Base-by-base conservation (phyloP, 2,797 vertebrate species). In the Eulemur coronatus region DNA sequence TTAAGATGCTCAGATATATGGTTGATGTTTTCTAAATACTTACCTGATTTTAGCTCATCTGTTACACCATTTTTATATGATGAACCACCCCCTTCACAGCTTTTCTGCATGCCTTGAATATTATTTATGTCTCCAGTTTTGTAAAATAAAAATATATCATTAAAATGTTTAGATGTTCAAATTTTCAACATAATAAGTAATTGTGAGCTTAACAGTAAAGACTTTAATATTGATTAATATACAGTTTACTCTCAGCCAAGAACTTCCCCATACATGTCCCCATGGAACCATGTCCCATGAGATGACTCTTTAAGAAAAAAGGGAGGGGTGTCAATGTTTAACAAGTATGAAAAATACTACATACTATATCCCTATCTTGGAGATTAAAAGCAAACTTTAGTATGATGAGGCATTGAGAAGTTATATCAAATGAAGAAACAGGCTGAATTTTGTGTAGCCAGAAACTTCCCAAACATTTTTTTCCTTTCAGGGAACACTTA, bases 161-260 rank as follows among this genome's bases (percentile, higher is more conserved):
- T 96, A 96, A 73, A 89, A 92, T 96, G 70, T 50, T 89, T 38
- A 89, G 76, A 84, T 0, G 7, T 89, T 91, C 88, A 80, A 69
- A 43, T 61, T 81, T 95, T 91, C 61, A 84, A 93, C 9, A 72
- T 84, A 86, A 67, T 33, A 15, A 79, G 81, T 81, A 95, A 88
- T 52, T 84, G 63, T 80, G 28, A 91, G 24, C 18, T 82, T 65
- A 93, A 81, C 24, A 86, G 41, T 48, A 61, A 93, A 93, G 73
- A 38, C 78, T 22, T 79, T 92, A 73, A 92, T 69, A 70, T 8
- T 70, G 35, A 76, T 69, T 43, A 78, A 78, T 9, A 50, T 33
- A 61, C 59, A 82, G 43, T 75, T 81, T 81, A 26, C 22, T 46
- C 18, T 80, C 5, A 59, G 3, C 11, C 46, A 80, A 82, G 38